Evolutionary conservation across 2,888 invertebrate genomes (phyloP), one percentile per base, ranked within the genome.

Genomic region (Gari tellinella): DNA sequence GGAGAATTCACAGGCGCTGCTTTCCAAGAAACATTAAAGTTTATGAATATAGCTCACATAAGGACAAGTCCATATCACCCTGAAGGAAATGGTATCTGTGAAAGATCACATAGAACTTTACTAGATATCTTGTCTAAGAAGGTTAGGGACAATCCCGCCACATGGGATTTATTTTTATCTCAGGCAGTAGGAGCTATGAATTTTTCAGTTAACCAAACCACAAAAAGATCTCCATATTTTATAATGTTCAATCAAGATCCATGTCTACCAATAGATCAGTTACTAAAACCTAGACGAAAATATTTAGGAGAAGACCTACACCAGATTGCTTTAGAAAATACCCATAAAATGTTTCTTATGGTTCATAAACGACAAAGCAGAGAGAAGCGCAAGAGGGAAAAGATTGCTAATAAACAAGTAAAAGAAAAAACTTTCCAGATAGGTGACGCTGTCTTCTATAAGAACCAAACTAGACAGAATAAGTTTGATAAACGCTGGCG

Each of bases 101-200:
- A 73, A 65, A 31, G 67, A 38, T 61, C 40, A 14, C 73, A 79
- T 55, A 21, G 61, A 23, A 64, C 56, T 21, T 25, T 74, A 31
- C 45, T 63, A 31, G 41, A 65, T 51, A 53, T 69, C 10, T 8
- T 74, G n/a, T 23, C 66, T 1, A 78, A 70, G 37, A 19, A 53
- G 7, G 31, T 74, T 19, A 12, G 43, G 37, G 60, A 72, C 12
- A 60, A 74, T 58, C 19, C 14, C 4, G 19, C 49, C 7, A 62
- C 53, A 1, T 81, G 73, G 73, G 79, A 81, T 53, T 10, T 76
- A 2, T 45, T 43, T 57, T 45, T 79, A 12, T 76, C 75, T 52
- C 67, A 69, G 45, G 57, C 72, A 23, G 31, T 78, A n/a, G 75
- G n/a, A n/a, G n/a, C 72, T 12, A 58, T 75, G n/a, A 60, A 66